Evolutionary conservation across 2,888 invertebrate species (phyloP).

Genomic region (Andrena praecox): DNA sequence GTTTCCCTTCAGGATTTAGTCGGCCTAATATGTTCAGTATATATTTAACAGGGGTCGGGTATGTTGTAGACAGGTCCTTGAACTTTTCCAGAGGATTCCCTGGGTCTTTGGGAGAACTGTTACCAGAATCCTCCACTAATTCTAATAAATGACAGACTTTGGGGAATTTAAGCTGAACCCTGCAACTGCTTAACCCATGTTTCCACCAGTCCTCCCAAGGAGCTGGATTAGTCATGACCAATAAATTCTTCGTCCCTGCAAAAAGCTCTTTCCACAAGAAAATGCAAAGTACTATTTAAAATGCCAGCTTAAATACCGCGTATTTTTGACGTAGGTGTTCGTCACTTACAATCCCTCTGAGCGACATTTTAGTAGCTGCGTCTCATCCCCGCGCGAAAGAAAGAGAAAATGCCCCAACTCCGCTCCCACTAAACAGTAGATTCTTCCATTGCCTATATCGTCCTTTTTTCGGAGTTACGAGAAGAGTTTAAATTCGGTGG

Average conservation of each 20-base stretch:
- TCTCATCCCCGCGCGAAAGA: no score
- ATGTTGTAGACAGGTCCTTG: neutral
- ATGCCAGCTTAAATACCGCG: neutral
- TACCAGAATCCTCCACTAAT: constrained; percentile 7
- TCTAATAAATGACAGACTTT: constrained; percentile 22
- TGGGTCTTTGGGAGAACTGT: neutral
- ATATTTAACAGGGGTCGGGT: neutral
- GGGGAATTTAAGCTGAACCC: neutral
- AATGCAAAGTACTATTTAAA: neutral
- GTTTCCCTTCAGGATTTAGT: neutral
- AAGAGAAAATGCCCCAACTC: no score
- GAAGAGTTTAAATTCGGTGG: neutral
- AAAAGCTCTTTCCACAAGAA: neutral
- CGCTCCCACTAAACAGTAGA: no score
- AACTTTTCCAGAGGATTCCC: neutral
- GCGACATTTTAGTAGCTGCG: no score
- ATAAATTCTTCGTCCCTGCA: neutral
- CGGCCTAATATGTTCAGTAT: neutral
- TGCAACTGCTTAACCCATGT: constrained; percentile 2
- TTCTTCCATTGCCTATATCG: no score
- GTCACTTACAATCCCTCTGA: no score
- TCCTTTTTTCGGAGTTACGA: neutral
- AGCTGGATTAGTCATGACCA: constrained; percentile 9
- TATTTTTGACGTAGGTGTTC: neutral
- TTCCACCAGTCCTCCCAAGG: neutral